Evolutionary conservation across 1,140 invertebrate species (phyloP), one percentile per base, ranked within the genome.

Genomic region (Chrysomallon squamiferum): DNA sequence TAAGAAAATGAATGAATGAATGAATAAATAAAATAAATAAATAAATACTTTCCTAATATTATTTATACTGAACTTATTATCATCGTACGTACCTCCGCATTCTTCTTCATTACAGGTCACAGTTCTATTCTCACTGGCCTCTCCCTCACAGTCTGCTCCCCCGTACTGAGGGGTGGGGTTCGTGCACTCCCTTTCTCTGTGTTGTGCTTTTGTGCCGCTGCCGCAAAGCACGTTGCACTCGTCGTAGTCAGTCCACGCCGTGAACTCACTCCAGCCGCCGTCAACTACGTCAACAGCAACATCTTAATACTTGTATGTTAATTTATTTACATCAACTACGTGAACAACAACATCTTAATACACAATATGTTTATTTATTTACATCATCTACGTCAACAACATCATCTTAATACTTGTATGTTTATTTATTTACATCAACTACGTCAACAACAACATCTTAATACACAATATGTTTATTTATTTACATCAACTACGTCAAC

Each of bases 181-280:
- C 18, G 57, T 38, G 38, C 65, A 66, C 2, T 25, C 41, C 20
- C 65, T 18, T 15, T 33, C 27, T 41, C 59, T 47, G 33, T 22
- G 25, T 45, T 54, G 58, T 20, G 38, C 29, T 11, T 38, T 57
- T 18, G 18, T 22, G n/a, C 58, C 65, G 11, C 27, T 47, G 2
- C 65, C 65, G 54, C 65, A 66, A 15, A 50, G 1, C 20, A 29
- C 47, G 7, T 25, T n/a, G 47, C 61, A 62, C 32, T 50, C 49
- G 7, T 50, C 61, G n/a, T 50, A 7, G 15, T 18, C 15, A 4
- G 11, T 22, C 61, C 61, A 62, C 5, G 29, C 32, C 18, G 29
- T 18, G 45, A 45, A 62, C 11, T 29, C 47, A 18, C n/a, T 35
- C 65, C 65, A 66, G 18, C 49, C 35, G 35, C 65, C 65, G 49